Evolutionary conservation across 2,888 invertebrate genomes (phyloP), one percentile per base, ranked within the genome.

Genomic region (Boloria euphrosyne): DNA sequence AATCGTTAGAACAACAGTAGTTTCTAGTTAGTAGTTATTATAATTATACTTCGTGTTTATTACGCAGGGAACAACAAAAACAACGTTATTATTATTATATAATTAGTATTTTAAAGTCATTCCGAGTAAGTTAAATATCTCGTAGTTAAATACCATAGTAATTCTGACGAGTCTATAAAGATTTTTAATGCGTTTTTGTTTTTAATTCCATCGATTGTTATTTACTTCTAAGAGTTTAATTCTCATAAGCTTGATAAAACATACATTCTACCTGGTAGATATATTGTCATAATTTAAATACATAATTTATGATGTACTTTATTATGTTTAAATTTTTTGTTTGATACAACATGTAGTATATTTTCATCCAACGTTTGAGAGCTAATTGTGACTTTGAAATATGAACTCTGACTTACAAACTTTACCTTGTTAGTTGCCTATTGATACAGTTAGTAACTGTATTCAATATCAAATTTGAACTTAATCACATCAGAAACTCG

Each of bases 401-500:
- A 53, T 53, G 7, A 50, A 49, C 31, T 50, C 14, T 14, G 13
- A 49, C 17, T 50, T 50, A 18, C 17, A 22, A 22, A 50, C 31
- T 59, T 49, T 4, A 0, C 13, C 27, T 57, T 59, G 14, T 50
- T 50, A 17, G 38, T 49, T 49, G 59, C 49, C 38, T 59, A 50
- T 49, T 59, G 38, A 50, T 59, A 38, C 49, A 59, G 59, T 31
- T 14, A 50, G 50, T 38, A 50, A 50, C 17, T 31, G 50, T 59
- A 38, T 59, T 50, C 38, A 59, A 59, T 59, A 50, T 59, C 38
- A 46, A 59, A 65, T 27, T 59, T 43, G 31, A 59, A 58, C 31
- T 52, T 47, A 53, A 65, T 65, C 57, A 65, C 59, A 65, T 65
- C 50, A 59, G 51, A 59, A 52, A 65, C 50, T 58, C 18, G 46